Percentiles rank a stretch among this genome's conserved stretches.
Evolutionary conservation across 1,140 invertebrate species (phyloP).

Genomic region (Lineus longissimus): DNA sequence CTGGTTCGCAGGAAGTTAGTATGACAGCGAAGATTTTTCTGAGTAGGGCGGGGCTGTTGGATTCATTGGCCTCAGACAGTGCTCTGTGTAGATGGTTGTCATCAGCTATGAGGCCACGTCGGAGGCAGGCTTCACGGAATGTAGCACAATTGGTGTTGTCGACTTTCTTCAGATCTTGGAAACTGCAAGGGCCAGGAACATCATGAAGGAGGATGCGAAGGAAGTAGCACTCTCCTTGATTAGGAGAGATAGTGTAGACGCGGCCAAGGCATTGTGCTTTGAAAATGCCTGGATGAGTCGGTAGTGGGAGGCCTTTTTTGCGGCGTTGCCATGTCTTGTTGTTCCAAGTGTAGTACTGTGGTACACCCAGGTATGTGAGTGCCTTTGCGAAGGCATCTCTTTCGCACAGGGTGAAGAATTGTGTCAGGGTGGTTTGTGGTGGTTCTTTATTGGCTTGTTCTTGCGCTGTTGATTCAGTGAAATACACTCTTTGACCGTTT

Average conservation of each 20-base stretch:
- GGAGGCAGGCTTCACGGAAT: not conserved
- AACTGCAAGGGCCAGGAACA: not conserved
- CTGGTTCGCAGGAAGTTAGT: not conserved
- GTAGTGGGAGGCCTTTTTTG: not conserved
- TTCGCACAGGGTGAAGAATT: slow-evolving; percentile 40
- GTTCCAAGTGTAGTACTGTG: slow-evolving; percentile 40
- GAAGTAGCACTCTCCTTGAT: not conserved
- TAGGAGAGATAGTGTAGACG: not conserved
- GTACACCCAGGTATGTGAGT: slow-evolving; percentile 34
- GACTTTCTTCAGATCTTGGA: not conserved
- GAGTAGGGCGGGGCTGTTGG: not conserved
- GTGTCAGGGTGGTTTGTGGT: slow-evolving; percentile 17
- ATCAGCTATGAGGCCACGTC: not conserved
- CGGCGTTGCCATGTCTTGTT: slow-evolving; percentile 13
- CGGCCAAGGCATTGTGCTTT: not conserved
- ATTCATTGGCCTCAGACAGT: not conserved
- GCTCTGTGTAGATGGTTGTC: not conserved
- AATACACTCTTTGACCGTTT: slow-evolving; percentile 17
- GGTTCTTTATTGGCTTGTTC: slow-evolving; percentile 12
- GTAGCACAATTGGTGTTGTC: not conserved
- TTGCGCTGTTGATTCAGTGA: slow-evolving; percentile 19
- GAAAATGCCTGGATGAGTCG: not conserved
- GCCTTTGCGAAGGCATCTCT: slow-evolving; percentile 35
- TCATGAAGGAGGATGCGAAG: not conserved
- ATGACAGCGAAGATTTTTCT: not conserved